phyloP scores from a whole-genome alignment of 2,888 invertebrate genomes.

The Spicauda simplicius region DNA sequence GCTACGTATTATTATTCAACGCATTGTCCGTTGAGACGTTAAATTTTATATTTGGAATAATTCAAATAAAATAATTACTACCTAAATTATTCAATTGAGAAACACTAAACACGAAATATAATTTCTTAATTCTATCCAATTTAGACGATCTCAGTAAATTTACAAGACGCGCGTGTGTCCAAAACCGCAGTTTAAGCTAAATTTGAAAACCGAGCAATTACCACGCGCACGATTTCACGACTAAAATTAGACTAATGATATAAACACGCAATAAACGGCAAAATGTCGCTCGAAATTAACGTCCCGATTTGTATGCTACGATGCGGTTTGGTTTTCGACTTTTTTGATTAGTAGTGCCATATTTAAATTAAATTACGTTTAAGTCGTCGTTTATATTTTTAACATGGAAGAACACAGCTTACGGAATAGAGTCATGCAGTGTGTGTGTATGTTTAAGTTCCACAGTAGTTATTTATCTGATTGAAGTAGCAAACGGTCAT shows the following conservation, averaged over 20 bases:
- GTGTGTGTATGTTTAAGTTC: too few relatives aligned
- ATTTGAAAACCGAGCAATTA: slow-evolving; percentile 72
- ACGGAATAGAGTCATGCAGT: too few relatives aligned
- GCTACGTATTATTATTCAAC: too few relatives aligned
- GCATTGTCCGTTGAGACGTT: too few relatives aligned
- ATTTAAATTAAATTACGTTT: background rate
- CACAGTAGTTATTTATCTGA: too few relatives aligned
- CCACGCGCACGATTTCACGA: slow-evolving; percentile 61
- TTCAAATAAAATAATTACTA: too few relatives aligned
- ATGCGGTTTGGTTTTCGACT: slow-evolving; percentile 9
- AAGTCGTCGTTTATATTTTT: background rate
- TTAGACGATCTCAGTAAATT: background rate
- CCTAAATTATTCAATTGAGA: too few relatives aligned
- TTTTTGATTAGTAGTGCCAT: background rate
- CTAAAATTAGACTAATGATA: slow-evolving; percentile 70
- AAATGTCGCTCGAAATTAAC: slow-evolving; percentile 25
- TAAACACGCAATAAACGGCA: slow-evolving; percentile 55
- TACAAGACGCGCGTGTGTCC: slow-evolving; percentile 47
- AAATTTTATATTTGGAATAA: too few relatives aligned
- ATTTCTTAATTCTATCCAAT: background rate
- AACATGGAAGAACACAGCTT: background rate
- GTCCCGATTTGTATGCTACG: slow-evolving; percentile 24
- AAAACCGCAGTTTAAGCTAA: slow-evolving; percentile 60
- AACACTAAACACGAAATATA: too few relatives aligned
- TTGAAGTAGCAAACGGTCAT: too few relatives aligned